Conservation (phyloP, 2,888 invertebrate species). For the Neria commutata region DNA sequence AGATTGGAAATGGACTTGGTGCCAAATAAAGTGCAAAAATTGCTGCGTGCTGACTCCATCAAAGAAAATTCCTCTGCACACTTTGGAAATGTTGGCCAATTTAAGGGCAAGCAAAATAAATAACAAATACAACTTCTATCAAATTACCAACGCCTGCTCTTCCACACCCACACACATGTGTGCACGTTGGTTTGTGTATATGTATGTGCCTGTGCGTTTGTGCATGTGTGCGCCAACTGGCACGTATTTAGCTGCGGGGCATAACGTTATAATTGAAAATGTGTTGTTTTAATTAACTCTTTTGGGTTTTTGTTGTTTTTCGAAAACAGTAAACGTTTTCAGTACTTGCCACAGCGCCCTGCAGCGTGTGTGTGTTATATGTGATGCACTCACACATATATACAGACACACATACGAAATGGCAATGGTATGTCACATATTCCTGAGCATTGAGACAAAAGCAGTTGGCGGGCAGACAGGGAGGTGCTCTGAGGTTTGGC, state of each 20-base stretch:
- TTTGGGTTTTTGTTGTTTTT: conserved; percentile 41
- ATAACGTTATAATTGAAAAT: conserved; percentile 48
- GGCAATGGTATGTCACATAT: neutral
- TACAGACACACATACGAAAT: neutral
- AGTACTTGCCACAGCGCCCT: neutral
- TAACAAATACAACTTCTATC: neutral
- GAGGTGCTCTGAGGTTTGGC: too few relatives aligned
- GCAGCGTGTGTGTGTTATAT: conserved; percentile 9
- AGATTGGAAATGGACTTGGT: too few relatives aligned
- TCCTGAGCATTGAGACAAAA: neutral
- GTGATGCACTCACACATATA: neutral
- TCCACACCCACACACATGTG: conserved; percentile 26
- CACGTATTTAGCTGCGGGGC: conserved; percentile 8
- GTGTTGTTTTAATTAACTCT: conserved; percentile 57
- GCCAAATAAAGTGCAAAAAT: too few relatives aligned
- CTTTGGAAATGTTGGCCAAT: too few relatives aligned
- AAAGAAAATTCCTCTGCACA: too few relatives aligned
- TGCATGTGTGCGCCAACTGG: conserved; percentile 20
- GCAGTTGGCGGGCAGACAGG: too few relatives aligned
- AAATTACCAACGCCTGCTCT: neutral
- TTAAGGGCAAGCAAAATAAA: neutral
- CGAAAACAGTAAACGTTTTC: conserved; percentile 14
- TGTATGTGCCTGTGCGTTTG: neutral
- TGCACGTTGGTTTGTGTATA: neutral
- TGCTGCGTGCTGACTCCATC: too few relatives aligned